These are phyloP conservation scores for Zoanthus sansibaricus DNA, from an alignment of 92 coral and sea anemone genomes.

Conservation along the genomic window DNA sequence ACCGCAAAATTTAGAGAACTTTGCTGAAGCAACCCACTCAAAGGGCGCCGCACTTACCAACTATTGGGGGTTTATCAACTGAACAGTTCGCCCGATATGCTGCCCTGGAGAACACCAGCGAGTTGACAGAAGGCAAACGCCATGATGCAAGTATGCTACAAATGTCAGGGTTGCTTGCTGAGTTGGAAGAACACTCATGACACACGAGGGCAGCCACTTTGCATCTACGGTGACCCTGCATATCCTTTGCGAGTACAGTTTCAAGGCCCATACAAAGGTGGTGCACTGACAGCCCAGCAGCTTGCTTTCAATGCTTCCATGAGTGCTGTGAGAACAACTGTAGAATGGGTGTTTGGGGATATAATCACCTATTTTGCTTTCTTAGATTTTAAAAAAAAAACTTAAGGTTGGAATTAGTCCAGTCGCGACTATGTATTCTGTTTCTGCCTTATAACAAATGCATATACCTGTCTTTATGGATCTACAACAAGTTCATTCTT, in stretches of 20 bases:
- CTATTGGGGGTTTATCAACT: too few relatives aligned
- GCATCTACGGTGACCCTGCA: too few relatives aligned
- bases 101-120: neutral
- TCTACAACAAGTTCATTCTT: neutral
- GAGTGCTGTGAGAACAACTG: constrained; percentile 48
- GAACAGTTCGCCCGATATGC: too few relatives aligned
- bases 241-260: constrained; percentile 36
- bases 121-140: constrained; percentile 54
- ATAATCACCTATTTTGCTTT: constrained; percentile 30
- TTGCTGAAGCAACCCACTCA: too few relatives aligned
- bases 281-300: constrained; percentile 37
- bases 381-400: too few relatives aligned
- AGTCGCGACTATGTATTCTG: neutral
- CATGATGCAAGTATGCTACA: neutral
- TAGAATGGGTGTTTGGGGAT: constrained; percentile 39
- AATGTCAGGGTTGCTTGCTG: constrained; percentile 45
- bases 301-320: constrained; percentile 47
- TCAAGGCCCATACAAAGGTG: constrained; percentile 56
- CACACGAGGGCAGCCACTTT: constrained; percentile 38
- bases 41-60: too few relatives aligned
- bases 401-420: neutral
- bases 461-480: neutral
- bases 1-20: neutral
- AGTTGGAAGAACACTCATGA: constrained; percentile 47
- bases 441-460: neutral